A percentile compares a stretch with the other conserved stretches of the same genome.
Evolutionary conservation across 2,888 invertebrate species (phyloP).

Genomic region (Trachelus iudaicus): DNA sequence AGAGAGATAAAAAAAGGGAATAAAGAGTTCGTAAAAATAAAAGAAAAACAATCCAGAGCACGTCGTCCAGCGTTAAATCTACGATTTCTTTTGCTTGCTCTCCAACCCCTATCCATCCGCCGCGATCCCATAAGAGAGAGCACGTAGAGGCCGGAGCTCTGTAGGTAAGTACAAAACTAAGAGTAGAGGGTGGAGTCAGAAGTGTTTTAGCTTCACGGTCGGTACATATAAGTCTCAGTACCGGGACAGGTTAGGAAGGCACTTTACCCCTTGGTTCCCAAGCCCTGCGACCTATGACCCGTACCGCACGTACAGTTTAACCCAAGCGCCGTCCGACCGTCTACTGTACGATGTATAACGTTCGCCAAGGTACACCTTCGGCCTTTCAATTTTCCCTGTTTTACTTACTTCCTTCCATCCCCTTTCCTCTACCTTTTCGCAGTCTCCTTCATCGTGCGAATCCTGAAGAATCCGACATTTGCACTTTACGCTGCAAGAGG

Average conservation of each 20-base stretch:
- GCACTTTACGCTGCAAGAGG: background rate
- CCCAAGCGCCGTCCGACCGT: constrained; percentile 10
- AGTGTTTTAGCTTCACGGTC: constrained; percentile 37
- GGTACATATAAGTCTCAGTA: constrained; percentile 18
- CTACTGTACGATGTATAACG: background rate
- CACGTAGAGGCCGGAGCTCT: background rate
- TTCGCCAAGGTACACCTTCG: background rate
- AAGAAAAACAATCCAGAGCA: background rate
- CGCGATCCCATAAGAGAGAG: background rate
- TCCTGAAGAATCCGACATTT: background rate
- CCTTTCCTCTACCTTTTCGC: background rate
- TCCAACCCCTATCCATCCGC: background rate
- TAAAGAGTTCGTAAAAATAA: background rate
- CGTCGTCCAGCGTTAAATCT: background rate
- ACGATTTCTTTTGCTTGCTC: background rate
- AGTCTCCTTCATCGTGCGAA: constrained; percentile 4
- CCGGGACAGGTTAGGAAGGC: constrained; percentile 32
- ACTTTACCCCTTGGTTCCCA: constrained; percentile 41
- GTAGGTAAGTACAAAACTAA: constrained; percentile 3
- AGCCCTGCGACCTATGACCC: constrained; percentile 15
- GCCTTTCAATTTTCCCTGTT: background rate
- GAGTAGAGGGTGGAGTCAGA: constrained; percentile 19
- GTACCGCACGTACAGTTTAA: constrained; percentile 11
- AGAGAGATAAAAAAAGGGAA: constrained; percentile 2
- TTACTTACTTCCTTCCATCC: constrained; percentile 5